phyloP scores from a whole-genome alignment of 2,888 invertebrate species.

The Tineola bisselliella region DNA sequence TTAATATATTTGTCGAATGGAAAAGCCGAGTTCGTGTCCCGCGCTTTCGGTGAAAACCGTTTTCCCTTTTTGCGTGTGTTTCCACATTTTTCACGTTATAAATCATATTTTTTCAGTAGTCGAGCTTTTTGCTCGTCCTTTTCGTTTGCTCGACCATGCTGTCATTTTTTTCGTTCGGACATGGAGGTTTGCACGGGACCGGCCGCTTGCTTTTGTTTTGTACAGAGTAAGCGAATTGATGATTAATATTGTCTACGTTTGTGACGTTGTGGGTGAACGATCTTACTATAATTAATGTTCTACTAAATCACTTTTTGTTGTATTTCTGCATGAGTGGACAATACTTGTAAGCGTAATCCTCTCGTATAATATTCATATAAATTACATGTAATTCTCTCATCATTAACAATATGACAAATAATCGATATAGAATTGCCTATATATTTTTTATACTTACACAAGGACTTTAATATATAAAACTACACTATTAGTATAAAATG shows the following conservation, averaged over 20 bases:
- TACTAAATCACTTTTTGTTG: neutral
- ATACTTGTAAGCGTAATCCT: neutral
- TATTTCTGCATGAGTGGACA: neutral
- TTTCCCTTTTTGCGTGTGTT: constrained; percentile 61
- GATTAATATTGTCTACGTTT: constrained; percentile 36
- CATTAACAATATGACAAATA: too few relatives aligned
- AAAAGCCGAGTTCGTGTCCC: constrained; percentile 29
- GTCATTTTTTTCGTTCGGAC: constrained; percentile 42
- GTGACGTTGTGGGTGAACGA: constrained; percentile 13
- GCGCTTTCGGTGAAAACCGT: constrained; percentile 48
- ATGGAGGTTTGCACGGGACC: constrained; percentile 24
- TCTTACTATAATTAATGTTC: constrained; percentile 1
- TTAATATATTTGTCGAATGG: constrained; percentile 65
- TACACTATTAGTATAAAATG: too few relatives aligned
- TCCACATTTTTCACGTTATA: constrained; percentile 67
- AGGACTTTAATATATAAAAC: too few relatives aligned
- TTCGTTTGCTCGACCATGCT: constrained; percentile 58
- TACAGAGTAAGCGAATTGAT: constrained; percentile 38
- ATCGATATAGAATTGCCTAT: too few relatives aligned
- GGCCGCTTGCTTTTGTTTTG: constrained; percentile 49
- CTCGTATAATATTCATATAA: neutral
- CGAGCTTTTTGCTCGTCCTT: constrained; percentile 58
- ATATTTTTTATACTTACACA: too few relatives aligned
- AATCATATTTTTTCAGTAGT: constrained; percentile 69
- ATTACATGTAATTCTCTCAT: too few relatives aligned